Evolutionary conservation across 1,140 invertebrate species (phyloP), one percentile per base, ranked within the genome.

Genomic region (Drosophila willistoni): DNA sequence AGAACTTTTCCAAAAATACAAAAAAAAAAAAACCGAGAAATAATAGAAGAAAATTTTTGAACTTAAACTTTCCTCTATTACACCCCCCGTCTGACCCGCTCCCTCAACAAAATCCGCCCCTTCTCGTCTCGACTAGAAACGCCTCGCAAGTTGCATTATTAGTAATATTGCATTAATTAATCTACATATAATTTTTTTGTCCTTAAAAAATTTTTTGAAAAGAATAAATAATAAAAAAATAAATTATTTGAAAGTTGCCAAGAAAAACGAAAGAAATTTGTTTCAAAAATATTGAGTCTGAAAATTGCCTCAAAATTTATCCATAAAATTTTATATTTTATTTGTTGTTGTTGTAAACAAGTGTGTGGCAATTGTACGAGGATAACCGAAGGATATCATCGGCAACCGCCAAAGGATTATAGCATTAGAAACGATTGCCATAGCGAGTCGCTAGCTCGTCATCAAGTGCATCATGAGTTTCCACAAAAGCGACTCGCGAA

Each of bases 401-500:
- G 67, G 68, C 73, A 74, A 44, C 39, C 65, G 34, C 59, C 14
- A 41, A 56, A 77, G 74, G 74, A 77, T 64, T 61, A 73, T 33
- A n/a, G 0, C 42, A n/a, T 19, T 22, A 12, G 9, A 51, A 51
- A 51, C 14, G 7, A 22, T 22, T 51, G 10, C 4, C 9, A 7
- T 22, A 7, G 2, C 44, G 44, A 3, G 17, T 51, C 25, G 41
- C 61, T 25, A 70, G 68, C 54, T 68, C 63, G 22, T 44, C 36
- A 1, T 47, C 44, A 2, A 51, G 44, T 51, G 44, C 44, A 51
- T 10, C 9, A 91, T 91, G 90, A 91, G 90, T 90, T 91, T 91
- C 75, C 90, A 91, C 74, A 91, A 91, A 74, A 91, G 90, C 81
- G 80, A 91, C 64, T 91, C 90, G 63, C 87, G 90, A 69, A 91